Conservation (phyloP, 2,113 vertebrate genomes). For the Gorsachius goisagi region DNA sequence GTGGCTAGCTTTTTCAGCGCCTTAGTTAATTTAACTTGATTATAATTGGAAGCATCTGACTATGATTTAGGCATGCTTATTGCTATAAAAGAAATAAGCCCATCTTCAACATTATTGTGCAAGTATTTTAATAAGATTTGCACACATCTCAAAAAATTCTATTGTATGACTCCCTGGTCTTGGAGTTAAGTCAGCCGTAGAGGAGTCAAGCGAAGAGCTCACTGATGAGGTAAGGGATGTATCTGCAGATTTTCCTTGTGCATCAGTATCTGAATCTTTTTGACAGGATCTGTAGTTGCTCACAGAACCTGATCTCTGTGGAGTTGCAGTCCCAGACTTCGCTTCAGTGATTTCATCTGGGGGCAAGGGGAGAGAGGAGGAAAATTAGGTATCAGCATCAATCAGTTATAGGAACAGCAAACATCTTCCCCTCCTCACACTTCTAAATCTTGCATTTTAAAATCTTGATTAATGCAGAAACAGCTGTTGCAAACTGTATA, state of each 20-base stretch:
- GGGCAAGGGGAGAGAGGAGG: not conserved
- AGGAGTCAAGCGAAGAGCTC: conserved; percentile 91
- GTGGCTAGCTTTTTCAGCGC: conserved; percentile 78
- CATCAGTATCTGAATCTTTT: conserved; percentile 86
- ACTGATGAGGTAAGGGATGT: conserved; percentile 89
- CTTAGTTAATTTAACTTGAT: conserved; percentile 80
- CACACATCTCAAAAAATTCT: conserved; percentile 99
- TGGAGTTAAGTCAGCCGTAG: conserved; percentile 79
- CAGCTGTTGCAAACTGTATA: no score
- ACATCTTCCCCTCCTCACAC: not conserved
- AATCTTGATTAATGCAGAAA: not conserved
- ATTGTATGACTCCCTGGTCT: conserved; percentile 97
- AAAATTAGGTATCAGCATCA: not conserved
- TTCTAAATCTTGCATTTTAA: not conserved
- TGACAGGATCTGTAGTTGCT: conserved; percentile 86
- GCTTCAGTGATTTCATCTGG: conserved; percentile 90
- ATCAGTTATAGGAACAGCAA: not conserved
- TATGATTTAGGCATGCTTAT: conserved; percentile 94
- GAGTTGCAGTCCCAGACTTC: conserved; percentile 92
- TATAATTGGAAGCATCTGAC: conserved; percentile 85
- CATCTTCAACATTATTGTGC: conserved; percentile 87
- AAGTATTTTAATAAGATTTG: conserved; percentile 98
- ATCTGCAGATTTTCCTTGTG: conserved; percentile 80
- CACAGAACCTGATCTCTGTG: conserved; percentile 90
- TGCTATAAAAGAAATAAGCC: conserved; percentile 89